Base-by-base conservation (phyloP, 2,797 vertebrate species). In the Chromis chromis region DNA sequence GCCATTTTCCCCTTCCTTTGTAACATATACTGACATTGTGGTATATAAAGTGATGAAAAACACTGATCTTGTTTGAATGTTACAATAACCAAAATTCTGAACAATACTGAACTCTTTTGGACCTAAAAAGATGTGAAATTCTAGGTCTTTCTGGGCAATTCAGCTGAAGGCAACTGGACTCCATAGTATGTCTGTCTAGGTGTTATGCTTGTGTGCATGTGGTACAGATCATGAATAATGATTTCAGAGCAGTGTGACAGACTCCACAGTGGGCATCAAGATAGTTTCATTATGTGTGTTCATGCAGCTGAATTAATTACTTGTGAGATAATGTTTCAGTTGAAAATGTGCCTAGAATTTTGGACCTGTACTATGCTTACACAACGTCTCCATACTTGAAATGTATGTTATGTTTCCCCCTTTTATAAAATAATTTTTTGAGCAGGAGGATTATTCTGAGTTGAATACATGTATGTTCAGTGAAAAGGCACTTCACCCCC, bases 241-340 rank as follows among this genome's bases (percentile, higher is more conserved):
- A 59, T 50, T 48, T 78, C 33, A 60, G 28, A 78, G 56, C 63
- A 40, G 56, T 9, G 25, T 33, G 16, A n/a, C 46, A n/a, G 7
- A 22, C 58, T 28, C 10, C 25, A 36, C 52, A 67, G 11, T 14
- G 8, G 54, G 36, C 54, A 44, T 77, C 3, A 14, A 25, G 21
- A 46, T 49, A 54, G 19, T 60, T 81, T 56, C 22, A 85, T 63
- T 53, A 65, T 40, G 27, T n/a, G 14, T 44, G 53, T 58, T 44
- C 72, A 44, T 79, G 64, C 67, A 70, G 3, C 52, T 54, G 24
- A 73, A 73, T 83, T 0, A 65, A 49, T 67, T 48, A n/a, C 65
- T 36, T 70, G 49, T 56, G 17, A 67, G 28, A 72, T 25, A 57
- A 13, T 22, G 19, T 54, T 60, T 63, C 16, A 48, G 17, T 48